Conservation (phyloP, 1,140 invertebrate species). For the Bombus superbus region DNA sequence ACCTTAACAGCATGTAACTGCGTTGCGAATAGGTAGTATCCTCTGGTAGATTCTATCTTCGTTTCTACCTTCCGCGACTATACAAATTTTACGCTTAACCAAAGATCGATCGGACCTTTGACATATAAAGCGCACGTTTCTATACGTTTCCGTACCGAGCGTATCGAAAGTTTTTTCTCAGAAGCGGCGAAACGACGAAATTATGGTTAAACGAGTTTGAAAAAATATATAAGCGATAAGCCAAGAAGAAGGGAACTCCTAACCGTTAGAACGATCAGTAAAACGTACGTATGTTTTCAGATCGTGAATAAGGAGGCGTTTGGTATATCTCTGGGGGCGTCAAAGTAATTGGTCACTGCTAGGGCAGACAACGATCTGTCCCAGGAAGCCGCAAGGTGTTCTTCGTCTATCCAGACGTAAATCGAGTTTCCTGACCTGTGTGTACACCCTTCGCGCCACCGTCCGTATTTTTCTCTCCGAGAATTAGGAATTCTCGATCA, state of each 20-base stretch:
- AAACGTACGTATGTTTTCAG: too few relatives aligned
- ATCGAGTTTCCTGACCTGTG: slow-evolving; percentile 65
- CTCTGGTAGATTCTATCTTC: too few relatives aligned
- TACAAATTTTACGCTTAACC: too few relatives aligned
- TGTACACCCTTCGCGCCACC: neutral
- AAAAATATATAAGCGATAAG: neutral
- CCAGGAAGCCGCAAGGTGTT: slow-evolving; percentile 48
- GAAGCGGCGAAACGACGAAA: too few relatives aligned
- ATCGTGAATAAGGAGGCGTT: slow-evolving; percentile 16
- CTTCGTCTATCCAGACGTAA: slow-evolving; percentile 61
- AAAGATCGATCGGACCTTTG: too few relatives aligned
- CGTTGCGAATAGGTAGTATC: neutral
- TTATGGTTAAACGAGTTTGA: too few relatives aligned
- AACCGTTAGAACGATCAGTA: too few relatives aligned
- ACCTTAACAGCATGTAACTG: neutral
- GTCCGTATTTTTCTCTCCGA: slow-evolving; percentile 36
- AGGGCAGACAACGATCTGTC: slow-evolving; percentile 49
- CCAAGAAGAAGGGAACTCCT: too few relatives aligned
- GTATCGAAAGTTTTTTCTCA: too few relatives aligned
- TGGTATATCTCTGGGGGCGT: slow-evolving; percentile 50
- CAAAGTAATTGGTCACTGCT: slow-evolving; percentile 62
- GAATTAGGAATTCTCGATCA: slow-evolving; percentile 77
- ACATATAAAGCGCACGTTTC: too few relatives aligned
- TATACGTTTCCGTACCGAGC: too few relatives aligned
- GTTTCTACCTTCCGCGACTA: too few relatives aligned